Conservation (phyloP, 2,113 vertebrate genomes). For the Zosterops lateralis region DNA sequence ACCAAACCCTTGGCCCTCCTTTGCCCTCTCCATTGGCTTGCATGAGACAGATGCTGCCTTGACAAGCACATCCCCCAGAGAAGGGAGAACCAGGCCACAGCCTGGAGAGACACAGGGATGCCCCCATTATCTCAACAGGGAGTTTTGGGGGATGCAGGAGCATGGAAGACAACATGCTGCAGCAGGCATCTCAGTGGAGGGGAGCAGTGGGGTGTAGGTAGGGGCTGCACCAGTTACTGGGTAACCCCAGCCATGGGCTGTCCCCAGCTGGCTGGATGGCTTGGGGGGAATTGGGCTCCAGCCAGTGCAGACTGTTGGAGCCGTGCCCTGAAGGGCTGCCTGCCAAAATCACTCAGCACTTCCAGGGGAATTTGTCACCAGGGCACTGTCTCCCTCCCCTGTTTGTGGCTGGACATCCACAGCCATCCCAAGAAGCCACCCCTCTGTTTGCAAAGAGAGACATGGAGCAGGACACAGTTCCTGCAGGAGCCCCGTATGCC, state of each 20-base stretch:
- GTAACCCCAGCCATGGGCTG: background rate
- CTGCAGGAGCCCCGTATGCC: background rate
- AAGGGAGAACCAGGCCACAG: background rate
- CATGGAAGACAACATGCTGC: rapidly evolving
- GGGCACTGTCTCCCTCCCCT: background rate
- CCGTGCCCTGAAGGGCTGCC: background rate
- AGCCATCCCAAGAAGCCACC: background rate
- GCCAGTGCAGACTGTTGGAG: background rate
- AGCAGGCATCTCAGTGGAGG: background rate
- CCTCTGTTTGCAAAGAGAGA: background rate
- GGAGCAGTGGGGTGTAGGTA: background rate
- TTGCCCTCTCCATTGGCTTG: background rate
- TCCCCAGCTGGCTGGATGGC: background rate
- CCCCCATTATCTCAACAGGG: background rate
- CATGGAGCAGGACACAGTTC: background rate
- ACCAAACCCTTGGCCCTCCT: background rate
- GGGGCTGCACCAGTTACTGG: background rate
- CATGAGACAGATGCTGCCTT: rapidly evolving
- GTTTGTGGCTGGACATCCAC: rapidly evolving
- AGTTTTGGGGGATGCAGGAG: background rate
- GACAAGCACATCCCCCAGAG: background rate
- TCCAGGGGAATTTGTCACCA: slow-evolving; percentile 23
- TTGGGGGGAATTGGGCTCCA: background rate
- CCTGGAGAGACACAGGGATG: background rate
- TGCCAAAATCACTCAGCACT: slow-evolving; percentile 2